Conservation (phyloP, 64 coral and sea anemone genomes). For the Anthopleura sola region DNA sequence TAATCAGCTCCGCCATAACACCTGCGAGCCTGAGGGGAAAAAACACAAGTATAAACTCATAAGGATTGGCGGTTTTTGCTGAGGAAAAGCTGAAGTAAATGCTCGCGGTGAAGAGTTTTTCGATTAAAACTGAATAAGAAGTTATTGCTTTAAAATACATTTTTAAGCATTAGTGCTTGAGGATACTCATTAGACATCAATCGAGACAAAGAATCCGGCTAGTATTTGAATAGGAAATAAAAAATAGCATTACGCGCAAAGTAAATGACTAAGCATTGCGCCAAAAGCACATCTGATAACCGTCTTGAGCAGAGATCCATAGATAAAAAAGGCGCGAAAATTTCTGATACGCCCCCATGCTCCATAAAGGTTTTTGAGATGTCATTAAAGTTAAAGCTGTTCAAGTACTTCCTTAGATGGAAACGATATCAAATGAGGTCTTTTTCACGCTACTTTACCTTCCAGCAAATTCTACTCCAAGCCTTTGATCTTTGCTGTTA, state of each 20-base stretch:
- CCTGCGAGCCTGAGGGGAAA: constrained; percentile 66
- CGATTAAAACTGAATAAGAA: no score
- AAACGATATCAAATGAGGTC: not conserved
- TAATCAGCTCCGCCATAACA: constrained; percentile 93
- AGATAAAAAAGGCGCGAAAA: no score
- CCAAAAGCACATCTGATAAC: no score
- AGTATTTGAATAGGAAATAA: no score
- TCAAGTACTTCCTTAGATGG: not conserved
- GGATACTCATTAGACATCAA: no score
- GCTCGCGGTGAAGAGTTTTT: not conserved
- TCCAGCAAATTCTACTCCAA: constrained; percentile 98
- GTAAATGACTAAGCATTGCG: no score
- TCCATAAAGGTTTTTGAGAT: not conserved
- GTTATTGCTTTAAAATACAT: no score
- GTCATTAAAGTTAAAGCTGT: not conserved
- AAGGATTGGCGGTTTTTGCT: not conserved
- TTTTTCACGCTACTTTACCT: constrained; percentile 52
- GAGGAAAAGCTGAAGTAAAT: not conserved
- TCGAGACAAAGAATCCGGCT: no score
- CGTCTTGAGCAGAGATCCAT: no score
- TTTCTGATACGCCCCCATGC: no score
- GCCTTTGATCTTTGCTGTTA: constrained; percentile 91
- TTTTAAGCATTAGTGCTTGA: no score
- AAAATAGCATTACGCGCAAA: no score
- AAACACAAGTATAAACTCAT: not conserved